Evolutionary conservation across 2,113 vertebrate species (phyloP), one percentile per base, ranked within the genome.

Genomic region (Chascanopsetta lugubris): DNA sequence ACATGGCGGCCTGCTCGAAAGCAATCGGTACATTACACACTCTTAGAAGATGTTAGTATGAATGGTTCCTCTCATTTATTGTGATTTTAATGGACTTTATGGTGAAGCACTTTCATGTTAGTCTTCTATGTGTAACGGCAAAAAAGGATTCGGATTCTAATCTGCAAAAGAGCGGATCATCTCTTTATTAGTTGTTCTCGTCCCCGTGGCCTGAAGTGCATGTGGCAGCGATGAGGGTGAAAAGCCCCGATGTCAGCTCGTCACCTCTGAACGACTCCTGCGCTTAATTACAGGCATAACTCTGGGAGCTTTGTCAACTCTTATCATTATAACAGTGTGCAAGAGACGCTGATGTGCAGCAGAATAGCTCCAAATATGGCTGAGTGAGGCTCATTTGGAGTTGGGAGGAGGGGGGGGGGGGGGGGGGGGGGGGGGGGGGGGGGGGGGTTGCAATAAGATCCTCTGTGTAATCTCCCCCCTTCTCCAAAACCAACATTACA

Each of bases 401-500:
- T n/a, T n/a, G n/a, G n/a, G n/a, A n/a, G n/a, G n/a, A n/a, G 48
- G 58, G 59, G 25, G 51, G 54, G 10, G 58, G 64, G 36, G 43
- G 67, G 38, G 53, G 56, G 58, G 22, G 46, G 51, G 34, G 34
- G 34, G 34, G 34, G 45, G 48, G 58, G 59, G 25, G 51, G 54
- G 10, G 58, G 64, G 36, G 43, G 67, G 38, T 21, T 60, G 21
- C 34, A 77, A 66, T 51, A 26, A 55, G 61, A 78, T 72, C 63
- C 63, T 21, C 51, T 56, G 17, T 11, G 4, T 49, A 64, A 61
- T 61, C 53, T 38, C 30, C 24, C 61, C n/a, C 29, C 56, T 5
- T 68, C 24, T 80, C 70, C 45, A 72, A 80, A 73, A 59, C 45
- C 5, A 77, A 74, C 69, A 89, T 84, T 82, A 80, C 84, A 62